Percentiles rank a stretch among this genome's conserved stretches.
These are phyloP conservation scores for Iguana delicatissima DNA, from an alignment of 2,797 vertebrate species.

Conservation along the genomic window DNA sequence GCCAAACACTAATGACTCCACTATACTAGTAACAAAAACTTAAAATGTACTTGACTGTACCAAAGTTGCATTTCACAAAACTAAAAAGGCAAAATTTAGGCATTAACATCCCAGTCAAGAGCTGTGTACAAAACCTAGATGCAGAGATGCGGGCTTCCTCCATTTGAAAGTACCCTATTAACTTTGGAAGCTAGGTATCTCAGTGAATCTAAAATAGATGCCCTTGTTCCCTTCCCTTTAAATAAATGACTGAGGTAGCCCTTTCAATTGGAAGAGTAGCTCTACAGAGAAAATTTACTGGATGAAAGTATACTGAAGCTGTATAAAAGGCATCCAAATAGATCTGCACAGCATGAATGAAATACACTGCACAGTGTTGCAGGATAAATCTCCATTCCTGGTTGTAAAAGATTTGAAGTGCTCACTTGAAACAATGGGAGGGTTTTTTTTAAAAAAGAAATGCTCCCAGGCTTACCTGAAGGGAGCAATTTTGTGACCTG, in stretches of 20 bases:
- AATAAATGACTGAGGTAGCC: neutral
- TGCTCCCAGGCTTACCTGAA: too few relatives aligned
- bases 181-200: neutral
- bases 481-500: too few relatives aligned
- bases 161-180: neutral
- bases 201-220: too few relatives aligned
- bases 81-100: neutral
- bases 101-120: neutral
- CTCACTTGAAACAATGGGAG: too few relatives aligned
- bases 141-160: neutral
- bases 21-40: neutral
- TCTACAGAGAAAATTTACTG: neutral
- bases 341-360: neutral
- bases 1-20: neutral
- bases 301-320: neutral
- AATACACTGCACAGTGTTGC: neutral
- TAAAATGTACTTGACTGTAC: neutral
- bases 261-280: neutral
- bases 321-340: neutral
- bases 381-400: neutral
- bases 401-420: too few relatives aligned
- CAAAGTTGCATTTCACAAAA: neutral
- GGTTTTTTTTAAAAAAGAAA: too few relatives aligned
- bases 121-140: neutral
- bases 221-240: neutral